phyloP scores from a whole-genome alignment of 2,113 vertebrate species.

The Heloderma charlesbogerti region DNA sequence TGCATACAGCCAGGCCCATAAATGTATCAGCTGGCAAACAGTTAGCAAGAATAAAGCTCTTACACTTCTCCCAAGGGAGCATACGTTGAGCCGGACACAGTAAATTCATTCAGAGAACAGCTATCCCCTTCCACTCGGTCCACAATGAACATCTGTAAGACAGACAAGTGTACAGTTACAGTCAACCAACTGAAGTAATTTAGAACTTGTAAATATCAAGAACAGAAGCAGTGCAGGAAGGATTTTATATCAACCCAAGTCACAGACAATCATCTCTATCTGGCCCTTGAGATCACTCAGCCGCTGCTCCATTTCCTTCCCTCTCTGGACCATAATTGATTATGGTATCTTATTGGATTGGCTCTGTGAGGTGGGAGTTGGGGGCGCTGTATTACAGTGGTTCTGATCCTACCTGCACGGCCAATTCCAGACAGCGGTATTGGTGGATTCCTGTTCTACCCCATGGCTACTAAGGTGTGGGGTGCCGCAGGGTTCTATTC shows the following conservation, averaged over 20 bases:
- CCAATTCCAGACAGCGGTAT: too few relatives aligned
- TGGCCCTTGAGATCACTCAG: background rate
- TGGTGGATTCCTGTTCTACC: too few relatives aligned
- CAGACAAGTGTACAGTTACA: constrained; percentile 5
- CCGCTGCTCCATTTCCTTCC: background rate
- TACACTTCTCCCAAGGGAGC: constrained; percentile 97
- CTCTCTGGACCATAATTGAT: background rate
- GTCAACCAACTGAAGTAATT: background rate
- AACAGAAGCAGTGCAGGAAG: background rate
- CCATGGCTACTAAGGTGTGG: too few relatives aligned
- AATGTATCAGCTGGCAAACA: constrained; percentile 37
- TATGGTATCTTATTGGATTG: too few relatives aligned
- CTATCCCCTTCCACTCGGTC: constrained; percentile 89
- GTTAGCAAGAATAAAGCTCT: constrained; percentile 73
- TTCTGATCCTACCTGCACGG: too few relatives aligned
- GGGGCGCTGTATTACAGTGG: too few relatives aligned
- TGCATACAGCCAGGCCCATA: background rate
- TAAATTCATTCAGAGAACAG: constrained; percentile 93
- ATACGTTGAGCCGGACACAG: constrained; percentile 95
- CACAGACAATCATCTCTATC: background rate
- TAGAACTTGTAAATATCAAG: background rate
- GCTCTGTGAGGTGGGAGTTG: too few relatives aligned
- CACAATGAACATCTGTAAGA: constrained; percentile 92
- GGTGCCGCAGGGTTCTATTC: too few relatives aligned
- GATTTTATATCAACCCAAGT: background rate